phyloP scores from a whole-genome alignment of 92 coral and sea anemone genomes.

The Siderastrea siderea region DNA sequence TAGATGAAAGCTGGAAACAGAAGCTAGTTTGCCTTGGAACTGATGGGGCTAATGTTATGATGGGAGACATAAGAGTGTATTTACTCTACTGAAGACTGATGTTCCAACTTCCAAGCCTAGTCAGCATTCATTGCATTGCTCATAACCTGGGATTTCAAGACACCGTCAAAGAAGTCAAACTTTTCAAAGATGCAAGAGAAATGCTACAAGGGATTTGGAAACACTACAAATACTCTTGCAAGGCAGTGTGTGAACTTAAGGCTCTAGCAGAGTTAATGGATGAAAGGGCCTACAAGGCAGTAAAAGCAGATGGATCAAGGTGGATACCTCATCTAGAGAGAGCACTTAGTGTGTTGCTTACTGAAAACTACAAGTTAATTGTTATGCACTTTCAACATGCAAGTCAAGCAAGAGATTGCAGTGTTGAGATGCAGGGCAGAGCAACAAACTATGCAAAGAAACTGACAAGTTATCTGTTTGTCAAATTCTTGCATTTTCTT shows the following conservation, averaged over 20 bases:
- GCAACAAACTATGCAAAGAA: conserved; percentile 43
- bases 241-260: not conserved
- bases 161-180: not conserved
- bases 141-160: conserved; percentile 27
- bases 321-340: conserved; percentile 17
- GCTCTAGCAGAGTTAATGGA: not conserved
- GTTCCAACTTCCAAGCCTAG: conserved; percentile 32
- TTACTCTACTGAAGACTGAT: conserved; percentile 27
- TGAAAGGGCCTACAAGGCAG: not conserved
- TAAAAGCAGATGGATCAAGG: not conserved
- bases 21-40: conserved; percentile 40
- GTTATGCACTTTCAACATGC: too few relatives aligned
- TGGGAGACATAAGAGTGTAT: conserved; percentile 15
- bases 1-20: conserved; percentile 23
- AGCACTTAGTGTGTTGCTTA: not conserved
- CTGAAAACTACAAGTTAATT: not conserved
- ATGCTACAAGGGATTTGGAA: not conserved
- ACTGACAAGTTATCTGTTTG: conserved; percentile 39
- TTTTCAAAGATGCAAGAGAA: not conserved
- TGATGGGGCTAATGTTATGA: conserved; percentile 58
- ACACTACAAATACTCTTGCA: not conserved
- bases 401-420: not conserved
- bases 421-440: conserved; percentile 46
- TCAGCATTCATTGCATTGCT: conserved; percentile 39
- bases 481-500: conserved; percentile 38